Conservation (phyloP, 2,888 invertebrate species). For the Leucophora obtusa region DNA sequence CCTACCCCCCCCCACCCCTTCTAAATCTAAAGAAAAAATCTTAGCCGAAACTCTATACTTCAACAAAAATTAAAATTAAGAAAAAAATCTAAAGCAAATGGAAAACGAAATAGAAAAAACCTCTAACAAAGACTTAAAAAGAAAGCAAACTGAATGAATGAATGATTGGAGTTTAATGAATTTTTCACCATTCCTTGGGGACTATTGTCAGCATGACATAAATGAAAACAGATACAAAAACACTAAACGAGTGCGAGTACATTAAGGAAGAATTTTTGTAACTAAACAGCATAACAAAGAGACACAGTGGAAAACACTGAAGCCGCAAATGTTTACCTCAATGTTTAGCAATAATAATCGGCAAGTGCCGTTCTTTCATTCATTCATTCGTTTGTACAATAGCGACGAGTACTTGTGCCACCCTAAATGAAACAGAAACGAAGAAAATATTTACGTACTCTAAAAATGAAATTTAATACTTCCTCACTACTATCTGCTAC, state of each 20-base stretch:
- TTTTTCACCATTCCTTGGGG: conserved; percentile 62
- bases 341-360: conserved; percentile 60
- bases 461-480: conserved; percentile 60
- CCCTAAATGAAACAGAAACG: conserved; percentile 17
- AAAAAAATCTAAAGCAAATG: conserved; percentile 43
- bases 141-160: conserved; percentile 27
- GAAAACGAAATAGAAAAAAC: conserved; percentile 19
- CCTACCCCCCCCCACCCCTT: background rate
- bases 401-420: conserved; percentile 14
- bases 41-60: conserved; percentile 45
- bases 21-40: conserved; percentile 2
- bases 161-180: conserved; percentile 63
- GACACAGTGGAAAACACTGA: conserved; percentile 56
- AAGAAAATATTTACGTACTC: background rate
- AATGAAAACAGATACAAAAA: conserved; percentile 45
- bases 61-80: conserved; percentile 32
- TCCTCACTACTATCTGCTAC: conserved; percentile 45
- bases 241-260: conserved; percentile 18
- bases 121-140: conserved; percentile 39
- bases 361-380: conserved; percentile 48
- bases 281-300: conserved; percentile 41
- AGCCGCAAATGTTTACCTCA: conserved; percentile 65
- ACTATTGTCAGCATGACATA: conserved; percentile 59
- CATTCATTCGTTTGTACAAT: background rate
- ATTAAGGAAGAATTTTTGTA: background rate